phyloP scores from a whole-genome alignment of 1,140 invertebrate genomes.

The Procambarus clarkii region DNA sequence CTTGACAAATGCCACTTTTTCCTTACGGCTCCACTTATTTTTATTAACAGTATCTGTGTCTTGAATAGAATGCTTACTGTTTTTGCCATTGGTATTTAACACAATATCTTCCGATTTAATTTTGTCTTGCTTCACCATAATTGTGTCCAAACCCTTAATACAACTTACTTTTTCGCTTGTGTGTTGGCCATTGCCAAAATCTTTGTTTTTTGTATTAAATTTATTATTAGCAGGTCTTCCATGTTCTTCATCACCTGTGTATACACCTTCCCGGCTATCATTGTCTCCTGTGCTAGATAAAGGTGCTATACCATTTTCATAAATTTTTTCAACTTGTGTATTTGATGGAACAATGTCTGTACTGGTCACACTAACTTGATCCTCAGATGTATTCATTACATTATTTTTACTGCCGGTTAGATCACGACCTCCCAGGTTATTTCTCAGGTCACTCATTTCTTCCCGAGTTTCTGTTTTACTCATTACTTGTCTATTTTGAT shows the following conservation, averaged over 20 bases:
- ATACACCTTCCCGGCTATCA: background rate
- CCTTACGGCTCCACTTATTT: background rate
- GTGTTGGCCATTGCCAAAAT: background rate
- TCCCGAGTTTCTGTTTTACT: background rate
- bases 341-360: background rate
- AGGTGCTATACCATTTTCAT: background rate
- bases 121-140: background rate
- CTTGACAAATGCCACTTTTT: background rate
- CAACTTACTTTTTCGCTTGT: background rate
- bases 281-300: background rate
- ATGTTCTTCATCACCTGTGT: background rate
- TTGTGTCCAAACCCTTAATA: background rate
- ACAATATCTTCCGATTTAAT: background rate
- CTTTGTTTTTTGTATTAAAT: background rate
- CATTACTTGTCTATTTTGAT: background rate
- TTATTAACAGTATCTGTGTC: background rate
- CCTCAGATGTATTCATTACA: background rate
- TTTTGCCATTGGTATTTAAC: background rate
- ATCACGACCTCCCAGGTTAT: background rate
- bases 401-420: background rate
- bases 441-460: background rate
- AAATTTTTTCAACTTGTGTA: background rate
- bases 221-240: background rate
- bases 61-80: background rate
- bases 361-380: background rate